phyloP scores from a whole-genome alignment of 2,888 invertebrate genomes.

The Eucera pruinosa region DNA sequence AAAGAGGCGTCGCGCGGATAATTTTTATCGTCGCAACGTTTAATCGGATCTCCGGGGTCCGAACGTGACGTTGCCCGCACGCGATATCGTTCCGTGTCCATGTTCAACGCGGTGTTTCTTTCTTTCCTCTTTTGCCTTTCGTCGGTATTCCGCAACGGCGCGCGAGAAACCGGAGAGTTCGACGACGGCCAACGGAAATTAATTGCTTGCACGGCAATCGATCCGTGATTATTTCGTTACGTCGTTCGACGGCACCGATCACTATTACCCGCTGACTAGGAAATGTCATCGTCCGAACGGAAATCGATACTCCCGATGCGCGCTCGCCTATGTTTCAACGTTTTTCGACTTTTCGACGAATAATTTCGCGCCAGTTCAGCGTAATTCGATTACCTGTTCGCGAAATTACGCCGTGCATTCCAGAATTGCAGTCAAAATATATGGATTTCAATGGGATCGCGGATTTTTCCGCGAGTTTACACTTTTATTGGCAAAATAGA shows the following conservation, averaged over 20 bases:
- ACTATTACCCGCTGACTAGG: slow-evolving; percentile 47
- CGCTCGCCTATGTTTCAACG: not conserved
- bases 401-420: too few species aligned
- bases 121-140: not conserved
- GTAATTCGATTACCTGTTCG: slow-evolving; percentile 36
- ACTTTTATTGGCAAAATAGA: too few species aligned
- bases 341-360: slow-evolving; percentile 26
- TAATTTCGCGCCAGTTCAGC: slow-evolving; percentile 9
- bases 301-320: not conserved
- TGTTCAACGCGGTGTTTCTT: not conserved
- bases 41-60: slow-evolving; percentile 24
- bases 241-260: slow-evolving; percentile 9
- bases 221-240: slow-evolving; percentile 44
- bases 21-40: slow-evolving; percentile 18
- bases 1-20: slow-evolving; percentile 38
- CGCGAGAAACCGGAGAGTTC: slow-evolving; percentile 51
- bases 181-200: slow-evolving; percentile 41
- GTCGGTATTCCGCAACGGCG: slow-evolving; percentile 25
- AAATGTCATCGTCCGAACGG: slow-evolving; percentile 40
- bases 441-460: too few species aligned
- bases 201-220: slow-evolving; percentile 61
- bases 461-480: too few species aligned
- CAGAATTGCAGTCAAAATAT: too few species aligned
- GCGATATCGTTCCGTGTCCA: slow-evolving; percentile 24
- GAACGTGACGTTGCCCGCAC: slow-evolving; percentile 22